Base-by-base conservation (phyloP, 2,888 invertebrate species). In the Heliconius charithonia region DNA sequence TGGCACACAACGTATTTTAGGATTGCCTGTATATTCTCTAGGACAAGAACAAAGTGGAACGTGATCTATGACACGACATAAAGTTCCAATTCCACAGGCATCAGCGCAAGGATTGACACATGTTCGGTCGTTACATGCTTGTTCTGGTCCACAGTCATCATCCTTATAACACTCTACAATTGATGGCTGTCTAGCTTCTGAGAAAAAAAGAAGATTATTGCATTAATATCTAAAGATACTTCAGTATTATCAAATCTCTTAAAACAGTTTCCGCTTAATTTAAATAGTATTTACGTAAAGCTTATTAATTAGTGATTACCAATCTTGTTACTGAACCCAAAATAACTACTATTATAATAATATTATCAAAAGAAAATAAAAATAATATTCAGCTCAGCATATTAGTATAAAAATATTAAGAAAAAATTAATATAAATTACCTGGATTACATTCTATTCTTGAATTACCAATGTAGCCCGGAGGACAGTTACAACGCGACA, bases 1-100 rank as follows among this genome's bases (percentile, higher is more conserved):
- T 94, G 98, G 97, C 89, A 96, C 93, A 88, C 98, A 98, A 86
- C 96, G 96, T 75, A 96, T 91, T 82, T 93, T 92, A 27, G 98
- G 96, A 87, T 97, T 96, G 72, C 98, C 98, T 72, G 96, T 95
- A 88, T 97, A 97, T 76, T 97, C 97, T 72, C 95, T 93, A 22
- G 98, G 98, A 89, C 98, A 98, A 82, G 96, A 96, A 89, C 98
- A 98, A 63, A 97, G 92, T 0, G 98, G 96, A 86, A 95, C 95
- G 85, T 98, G 97, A 82, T 97, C 95, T 85, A 97, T 96, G 6
- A 97, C 97, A 82, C 97, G 97, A 87, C 98, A 98, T 86, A 98
- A 96, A n/a, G 98, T 97, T 74, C 97, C 97, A 69, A 95, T 90
- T 65, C 97, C 97, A 89, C 98, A 98, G 25, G 97, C 96, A 83